These are phyloP conservation scores for Anthopleura sola DNA, from an alignment of 64 coral and sea anemone genomes.

Conservation along the genomic window DNA sequence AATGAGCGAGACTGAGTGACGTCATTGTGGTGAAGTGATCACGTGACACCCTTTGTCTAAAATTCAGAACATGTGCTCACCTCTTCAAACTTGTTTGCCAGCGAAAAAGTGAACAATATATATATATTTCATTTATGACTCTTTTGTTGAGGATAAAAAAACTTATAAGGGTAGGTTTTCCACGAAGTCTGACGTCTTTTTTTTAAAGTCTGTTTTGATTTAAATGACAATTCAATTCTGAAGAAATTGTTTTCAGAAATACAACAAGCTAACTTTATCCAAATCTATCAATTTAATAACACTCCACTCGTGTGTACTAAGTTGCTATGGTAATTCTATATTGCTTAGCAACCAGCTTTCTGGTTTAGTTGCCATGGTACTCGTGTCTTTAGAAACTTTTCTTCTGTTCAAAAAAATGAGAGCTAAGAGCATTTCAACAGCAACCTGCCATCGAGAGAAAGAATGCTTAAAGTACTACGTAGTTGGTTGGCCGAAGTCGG, in stretches of 20 bases:
- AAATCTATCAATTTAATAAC: neutral
- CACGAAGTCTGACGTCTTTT: too few relatives aligned
- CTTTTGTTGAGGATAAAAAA: too few relatives aligned
- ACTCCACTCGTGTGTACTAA: neutral
- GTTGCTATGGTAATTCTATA: neutral
- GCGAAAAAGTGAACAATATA: too few relatives aligned
- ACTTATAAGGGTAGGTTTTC: too few relatives aligned
- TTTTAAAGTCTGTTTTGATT: too few relatives aligned
- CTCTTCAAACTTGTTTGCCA: neutral
- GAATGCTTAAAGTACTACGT: neutral
- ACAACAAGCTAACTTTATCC: neutral
- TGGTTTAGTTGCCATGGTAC: neutral
- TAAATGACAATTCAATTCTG: neutral
- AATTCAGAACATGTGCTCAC: neutral
- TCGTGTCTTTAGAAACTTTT: neutral
- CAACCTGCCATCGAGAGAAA: neutral
- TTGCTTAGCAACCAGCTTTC: slow-evolving; percentile 1
- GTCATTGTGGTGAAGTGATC: neutral
- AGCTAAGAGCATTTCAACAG: neutral
- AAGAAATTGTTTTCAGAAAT: neutral
- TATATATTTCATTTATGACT: too few relatives aligned
- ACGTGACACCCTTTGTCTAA: neutral
- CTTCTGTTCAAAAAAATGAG: neutral
- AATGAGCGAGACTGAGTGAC: neutral
- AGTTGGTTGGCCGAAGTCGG: neutral